Evolutionary conservation across 2,888 invertebrate species (phyloP).

Genomic region (Phymatocera aterrima): DNA sequence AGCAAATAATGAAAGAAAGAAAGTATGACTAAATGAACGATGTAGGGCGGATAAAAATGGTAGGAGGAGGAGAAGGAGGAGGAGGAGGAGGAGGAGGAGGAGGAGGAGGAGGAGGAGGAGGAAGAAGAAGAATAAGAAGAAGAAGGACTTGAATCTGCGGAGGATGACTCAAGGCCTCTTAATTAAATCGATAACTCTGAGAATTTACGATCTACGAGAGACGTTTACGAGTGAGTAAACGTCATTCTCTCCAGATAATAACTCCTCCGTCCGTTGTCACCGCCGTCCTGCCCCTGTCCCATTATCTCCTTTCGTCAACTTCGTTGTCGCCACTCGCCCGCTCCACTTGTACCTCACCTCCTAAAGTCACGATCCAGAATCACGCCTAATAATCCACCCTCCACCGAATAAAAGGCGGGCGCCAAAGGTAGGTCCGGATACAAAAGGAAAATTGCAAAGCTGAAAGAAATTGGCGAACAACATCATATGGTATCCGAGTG

Average conservation of each 20-base stretch:
- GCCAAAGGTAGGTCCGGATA: neutral
- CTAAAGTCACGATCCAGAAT: constrained; percentile 15
- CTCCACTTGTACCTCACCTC: constrained; percentile 8
- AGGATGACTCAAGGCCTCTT: constrained; percentile 48
- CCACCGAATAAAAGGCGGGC: neutral
- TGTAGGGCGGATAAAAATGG: too few species aligned
- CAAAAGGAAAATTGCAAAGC: neutral
- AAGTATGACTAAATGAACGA: neutral
- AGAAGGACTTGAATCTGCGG: neutral
- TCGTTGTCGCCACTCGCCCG: constrained; percentile 6
- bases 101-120: constrained; percentile 20
- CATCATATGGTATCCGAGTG: neutral
- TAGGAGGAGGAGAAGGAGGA: constrained; percentile 2
- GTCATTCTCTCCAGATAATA: constrained; percentile 32
- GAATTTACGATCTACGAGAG: constrained; percentile 36
- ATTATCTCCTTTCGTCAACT: neutral
- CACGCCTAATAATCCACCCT: constrained; percentile 11
- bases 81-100: neutral
- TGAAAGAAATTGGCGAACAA: neutral
- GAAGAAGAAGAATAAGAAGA: neutral
- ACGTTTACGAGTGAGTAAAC: constrained; percentile 35
- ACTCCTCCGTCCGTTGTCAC: constrained; percentile 7
- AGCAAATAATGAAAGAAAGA: neutral
- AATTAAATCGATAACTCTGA: constrained; percentile 56
- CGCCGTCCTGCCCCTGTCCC: neutral